Conservation (phyloP, 64 coral and sea anemone genomes). For the Pocillopora damicornis region DNA sequence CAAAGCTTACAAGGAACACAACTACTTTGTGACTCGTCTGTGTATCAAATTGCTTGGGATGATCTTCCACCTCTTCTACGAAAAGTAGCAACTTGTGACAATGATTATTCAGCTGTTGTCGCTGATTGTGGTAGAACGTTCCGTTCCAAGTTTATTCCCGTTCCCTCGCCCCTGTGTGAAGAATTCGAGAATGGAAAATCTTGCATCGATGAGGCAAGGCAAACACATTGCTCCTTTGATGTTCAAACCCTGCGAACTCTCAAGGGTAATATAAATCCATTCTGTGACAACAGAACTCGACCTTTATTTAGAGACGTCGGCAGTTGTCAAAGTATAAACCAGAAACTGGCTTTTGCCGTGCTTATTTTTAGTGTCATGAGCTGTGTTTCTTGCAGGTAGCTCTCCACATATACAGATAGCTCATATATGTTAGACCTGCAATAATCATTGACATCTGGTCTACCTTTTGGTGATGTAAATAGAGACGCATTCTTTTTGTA, state of each 20-base stretch:
- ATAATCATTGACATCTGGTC: too few species aligned
- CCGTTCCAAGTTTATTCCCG: conserved; percentile 1
- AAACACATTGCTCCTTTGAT: not conserved
- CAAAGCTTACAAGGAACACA: conserved; percentile 15
- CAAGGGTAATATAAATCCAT: conserved; percentile 1
- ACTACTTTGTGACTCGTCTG: conserved; percentile 3
- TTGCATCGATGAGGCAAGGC: not conserved
- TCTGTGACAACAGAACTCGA: conserved; percentile 19
- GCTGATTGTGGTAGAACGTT: not conserved
- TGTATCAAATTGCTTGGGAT: conserved; percentile 1
- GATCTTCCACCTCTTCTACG: conserved; percentile 12
- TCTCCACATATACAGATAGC: too few species aligned
- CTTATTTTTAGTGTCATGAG: not conserved
- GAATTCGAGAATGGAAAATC: not conserved
- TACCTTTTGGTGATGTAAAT: too few species aligned
- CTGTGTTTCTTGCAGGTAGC: too few species aligned
- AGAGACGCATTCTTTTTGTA: too few species aligned
- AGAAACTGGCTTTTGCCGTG: not conserved
- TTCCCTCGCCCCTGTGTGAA: conserved; percentile 26
- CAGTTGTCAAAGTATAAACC: not conserved
- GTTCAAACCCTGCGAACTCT: not conserved
- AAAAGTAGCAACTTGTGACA: not conserved
- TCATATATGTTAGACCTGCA: too few species aligned
- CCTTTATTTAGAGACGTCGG: not conserved
- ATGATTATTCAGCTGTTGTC: not conserved